These are phyloP conservation scores for Balaenoptera acutorostrata DNA, from an alignment of 2,113 vertebrate genomes.

Conservation along the genomic window DNA sequence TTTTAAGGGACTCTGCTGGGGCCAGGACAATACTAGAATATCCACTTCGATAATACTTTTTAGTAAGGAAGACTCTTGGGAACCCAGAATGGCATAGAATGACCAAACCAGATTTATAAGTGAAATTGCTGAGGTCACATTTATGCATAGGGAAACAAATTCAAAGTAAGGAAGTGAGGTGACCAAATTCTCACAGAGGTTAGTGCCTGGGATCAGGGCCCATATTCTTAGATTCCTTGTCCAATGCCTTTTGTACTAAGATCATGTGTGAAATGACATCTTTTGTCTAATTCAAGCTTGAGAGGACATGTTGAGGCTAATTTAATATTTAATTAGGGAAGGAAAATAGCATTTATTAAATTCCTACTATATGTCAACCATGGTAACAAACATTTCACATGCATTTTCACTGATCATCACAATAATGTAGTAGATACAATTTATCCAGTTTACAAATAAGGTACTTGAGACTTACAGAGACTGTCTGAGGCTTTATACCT, in stretches of 20 bases:
- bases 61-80: neutral
- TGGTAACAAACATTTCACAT: neutral
- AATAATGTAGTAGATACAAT: no score
- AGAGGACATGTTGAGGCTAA: neutral
- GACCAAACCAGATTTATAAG: neutral
- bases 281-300: neutral
- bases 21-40: neutral
- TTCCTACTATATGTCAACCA: neutral
- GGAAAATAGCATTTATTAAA: neutral
- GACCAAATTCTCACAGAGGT: conserved; percentile 8
- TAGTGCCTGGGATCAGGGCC: neutral
- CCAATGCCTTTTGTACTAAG: neutral
- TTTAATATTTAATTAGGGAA: neutral
- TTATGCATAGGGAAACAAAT: neutral
- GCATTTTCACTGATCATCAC: neutral
- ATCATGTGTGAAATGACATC: neutral
- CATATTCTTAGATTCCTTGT: neutral
- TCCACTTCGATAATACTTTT: neutral
- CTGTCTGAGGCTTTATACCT: neutral
- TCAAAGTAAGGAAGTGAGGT: conserved; percentile 14
- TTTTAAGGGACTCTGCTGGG: neutral
- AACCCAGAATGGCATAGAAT: neutral
- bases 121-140: neutral
- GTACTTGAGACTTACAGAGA: neutral
- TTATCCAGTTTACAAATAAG: neutral